Percentiles rank a stretch among this genome's conserved stretches.
phyloP scores from a whole-genome alignment of 2,888 invertebrate genomes.

The Cistogaster globosa region DNA sequence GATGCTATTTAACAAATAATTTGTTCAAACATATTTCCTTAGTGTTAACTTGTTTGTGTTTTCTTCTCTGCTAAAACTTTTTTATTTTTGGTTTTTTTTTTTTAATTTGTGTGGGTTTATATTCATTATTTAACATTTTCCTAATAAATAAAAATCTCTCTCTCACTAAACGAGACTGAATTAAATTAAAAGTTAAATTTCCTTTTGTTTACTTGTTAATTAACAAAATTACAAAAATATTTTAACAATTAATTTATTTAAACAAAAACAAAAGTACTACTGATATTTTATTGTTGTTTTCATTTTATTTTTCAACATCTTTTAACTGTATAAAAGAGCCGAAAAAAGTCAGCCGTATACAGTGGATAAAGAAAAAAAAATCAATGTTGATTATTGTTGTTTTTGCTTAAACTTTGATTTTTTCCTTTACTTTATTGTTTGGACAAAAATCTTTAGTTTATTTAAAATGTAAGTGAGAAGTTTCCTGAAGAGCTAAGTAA shows the following conservation, averaged over 20 bases:
- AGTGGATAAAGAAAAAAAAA: too few relatives aligned
- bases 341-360: too few relatives aligned
- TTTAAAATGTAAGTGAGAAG: too few relatives aligned
- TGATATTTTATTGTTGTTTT: too few relatives aligned
- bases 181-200: not conserved
- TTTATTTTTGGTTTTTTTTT: constrained; percentile 18
- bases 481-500: too few relatives aligned
- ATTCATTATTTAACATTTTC: not conserved
- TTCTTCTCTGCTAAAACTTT: not conserved
- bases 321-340: too few relatives aligned
- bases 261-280: not conserved
- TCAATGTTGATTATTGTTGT: too few relatives aligned
- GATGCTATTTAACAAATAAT: not conserved
- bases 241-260: not conserved
- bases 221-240: not conserved
- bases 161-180: too few relatives aligned
- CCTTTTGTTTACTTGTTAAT: not conserved
- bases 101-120: not conserved
- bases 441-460: too few relatives aligned
- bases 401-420: too few relatives aligned
- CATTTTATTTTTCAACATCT: too few relatives aligned
- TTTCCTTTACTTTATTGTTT: too few relatives aligned
- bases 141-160: not conserved
- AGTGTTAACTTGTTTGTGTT: not conserved
- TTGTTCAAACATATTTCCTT: constrained; percentile 45